Base-by-base conservation (phyloP, 1,140 invertebrate species). In the Drosophila saltans region DNA sequence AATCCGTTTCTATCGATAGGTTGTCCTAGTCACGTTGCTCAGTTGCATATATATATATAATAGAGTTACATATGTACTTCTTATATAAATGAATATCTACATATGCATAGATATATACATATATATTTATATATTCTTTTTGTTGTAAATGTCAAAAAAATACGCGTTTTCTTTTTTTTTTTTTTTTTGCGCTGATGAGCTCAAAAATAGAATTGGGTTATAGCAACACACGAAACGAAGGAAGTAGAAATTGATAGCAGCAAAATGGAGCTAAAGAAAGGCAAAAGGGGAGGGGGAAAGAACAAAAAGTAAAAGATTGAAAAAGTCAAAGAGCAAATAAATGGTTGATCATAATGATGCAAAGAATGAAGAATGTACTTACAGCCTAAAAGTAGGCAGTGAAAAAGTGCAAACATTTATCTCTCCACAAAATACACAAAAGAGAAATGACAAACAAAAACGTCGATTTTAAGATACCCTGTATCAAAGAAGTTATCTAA, bases 1-100 rank as follows among this genome's bases (percentile, higher is more conserved):
- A 77, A 79, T 86, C 80, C 82, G 82, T 85, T 88, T 83, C 88
- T 76, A 85, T 88, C 82, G 71, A 69, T 79, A 78, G 78, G 72
- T 72, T 72, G 69, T 85, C 75, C 59, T 85, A 88, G 82, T 86
- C 82, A 86, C 82, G 83, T 86, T 88, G 80, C 70, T 88, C 80
- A 67, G 80, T 79, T 66, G 56, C 65, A 75, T 56, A 66, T 65
- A 21, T 57, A 16, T 16, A 16, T 16, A 16, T 16, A 11, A 71
- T 33, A 36, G 10, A n/a, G 3, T 40, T 16, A 39, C 21, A 62
- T 55, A 65, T 57, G n/a, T 56, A 26, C 11, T 21, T 36, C 55
- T 52, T 52, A 52, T 52, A 52, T 52, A 52, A 52, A 52, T 52
- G 45, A 8, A 52, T 26, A 52, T 48, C 16, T 26, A 52, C 21